A percentile compares a stretch with the other conserved stretches of the same genome.
Evolutionary conservation across 2,888 invertebrate genomes (phyloP).

Genomic region (Neoscelio sp.): DNA sequence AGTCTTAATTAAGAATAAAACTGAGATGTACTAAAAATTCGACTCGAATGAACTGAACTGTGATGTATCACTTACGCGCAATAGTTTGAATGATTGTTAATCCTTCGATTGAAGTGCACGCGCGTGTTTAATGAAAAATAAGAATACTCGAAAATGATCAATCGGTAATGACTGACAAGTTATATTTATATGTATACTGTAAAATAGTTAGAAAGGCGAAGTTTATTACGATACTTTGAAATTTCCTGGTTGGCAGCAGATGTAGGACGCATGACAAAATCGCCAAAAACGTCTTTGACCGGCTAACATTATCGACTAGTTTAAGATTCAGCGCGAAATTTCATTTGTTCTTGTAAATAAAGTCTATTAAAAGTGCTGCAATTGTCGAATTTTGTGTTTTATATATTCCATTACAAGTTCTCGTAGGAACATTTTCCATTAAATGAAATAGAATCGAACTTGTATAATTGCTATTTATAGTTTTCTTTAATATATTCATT

Average conservation of each 20-base stretch:
- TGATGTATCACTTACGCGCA: constrained; percentile 64
- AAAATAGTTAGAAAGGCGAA: constrained; percentile 56
- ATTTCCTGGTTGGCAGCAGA: constrained; percentile 29
- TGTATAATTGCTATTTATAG: constrained; percentile 1
- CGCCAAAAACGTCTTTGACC: constrained; percentile 37
- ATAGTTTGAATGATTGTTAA: constrained; percentile 61
- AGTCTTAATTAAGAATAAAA: too few relatives aligned
- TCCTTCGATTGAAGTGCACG: constrained; percentile 63
- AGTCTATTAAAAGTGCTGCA: constrained; percentile 50
- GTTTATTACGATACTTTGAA: constrained; percentile 39
- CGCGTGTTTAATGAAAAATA: constrained; percentile 45
- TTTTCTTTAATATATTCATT: constrained; percentile 13
- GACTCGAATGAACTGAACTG: constrained; percentile 62
- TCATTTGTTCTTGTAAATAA: constrained; percentile 60
- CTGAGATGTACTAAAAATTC: constrained; percentile 36
- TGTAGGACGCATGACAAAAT: constrained; percentile 44
- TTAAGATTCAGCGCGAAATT: constrained; percentile 32
- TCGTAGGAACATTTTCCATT: constrained; percentile 48
- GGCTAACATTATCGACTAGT: constrained; percentile 32
- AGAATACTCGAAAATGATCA: constrained; percentile 64
- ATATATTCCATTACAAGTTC: constrained; percentile 45
- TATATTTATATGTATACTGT: constrained; percentile 66
- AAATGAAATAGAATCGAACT: constrained; percentile 41
- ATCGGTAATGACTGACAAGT: constrained; percentile 62
- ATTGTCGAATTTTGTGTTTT: constrained; percentile 52